phyloP scores from a whole-genome alignment of 2,797 vertebrate species.

The Carcharodon carcharias region DNA sequence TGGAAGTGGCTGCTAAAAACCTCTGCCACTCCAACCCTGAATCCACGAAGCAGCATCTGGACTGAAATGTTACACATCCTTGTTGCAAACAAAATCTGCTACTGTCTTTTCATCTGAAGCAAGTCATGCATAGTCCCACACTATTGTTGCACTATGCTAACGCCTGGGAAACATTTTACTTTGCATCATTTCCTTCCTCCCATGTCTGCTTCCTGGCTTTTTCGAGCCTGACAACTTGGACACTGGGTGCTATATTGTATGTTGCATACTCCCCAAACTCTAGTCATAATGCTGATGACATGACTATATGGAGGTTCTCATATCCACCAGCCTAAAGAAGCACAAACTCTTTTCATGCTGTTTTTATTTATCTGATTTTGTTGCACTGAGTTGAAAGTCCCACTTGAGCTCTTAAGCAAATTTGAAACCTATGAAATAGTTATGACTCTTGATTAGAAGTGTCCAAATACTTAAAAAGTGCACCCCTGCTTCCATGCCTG shows the following conservation, averaged over 20 bases:
- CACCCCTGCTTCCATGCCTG: not conserved
- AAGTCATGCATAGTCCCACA: not conserved
- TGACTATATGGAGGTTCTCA: not conserved
- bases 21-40: not conserved
- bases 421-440: slow-evolving; percentile 3
- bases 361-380: not conserved
- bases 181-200: slow-evolving; percentile 59
- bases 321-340: not conserved
- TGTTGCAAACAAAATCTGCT: not conserved
- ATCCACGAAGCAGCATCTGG: not conserved
- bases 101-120: not conserved
- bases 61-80: not conserved
- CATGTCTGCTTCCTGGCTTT: slow-evolving; percentile 42
- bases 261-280: not conserved
- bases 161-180: slow-evolving; percentile 42
- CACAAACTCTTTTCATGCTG: not conserved
- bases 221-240: not conserved
- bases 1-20: not conserved
- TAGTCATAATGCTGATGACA: not conserved
- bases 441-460: not conserved
- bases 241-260: not conserved
- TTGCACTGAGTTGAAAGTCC: not conserved
- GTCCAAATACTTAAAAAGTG: not conserved
- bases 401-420: not conserved
- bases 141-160: not conserved